phyloP scores from a whole-genome alignment of 2,113 vertebrate species.

The Synchiropus splendidus region DNA sequence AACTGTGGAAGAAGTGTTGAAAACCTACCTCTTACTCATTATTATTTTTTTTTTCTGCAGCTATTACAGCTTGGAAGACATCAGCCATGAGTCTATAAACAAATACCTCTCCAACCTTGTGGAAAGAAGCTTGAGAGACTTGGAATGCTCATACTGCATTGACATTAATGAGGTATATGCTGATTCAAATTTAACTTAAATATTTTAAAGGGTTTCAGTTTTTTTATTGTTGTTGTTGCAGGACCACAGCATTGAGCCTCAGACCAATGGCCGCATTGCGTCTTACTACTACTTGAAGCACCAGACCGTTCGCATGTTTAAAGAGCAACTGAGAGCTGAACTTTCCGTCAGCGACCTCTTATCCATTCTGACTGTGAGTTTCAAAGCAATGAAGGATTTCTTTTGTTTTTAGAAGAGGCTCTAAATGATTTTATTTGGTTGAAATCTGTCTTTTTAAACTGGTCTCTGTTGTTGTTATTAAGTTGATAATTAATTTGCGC shows the following conservation, averaged over 20 bases:
- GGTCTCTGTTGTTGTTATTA: too few relatives aligned
- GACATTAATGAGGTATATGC: constrained; percentile 82
- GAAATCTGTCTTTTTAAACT: too few relatives aligned
- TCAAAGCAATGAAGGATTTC: too few relatives aligned
- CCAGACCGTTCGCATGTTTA: constrained; percentile 85
- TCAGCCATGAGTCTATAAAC: constrained; percentile 85
- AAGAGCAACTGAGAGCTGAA: constrained; percentile 81
- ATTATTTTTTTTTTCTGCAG: constrained; percentile 51
- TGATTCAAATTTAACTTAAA: neutral
- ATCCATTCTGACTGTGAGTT: constrained; percentile 82
- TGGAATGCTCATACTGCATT: constrained; percentile 90
- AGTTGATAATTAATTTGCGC: too few relatives aligned
- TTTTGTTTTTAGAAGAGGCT: neutral
- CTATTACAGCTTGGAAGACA: constrained; percentile 88
- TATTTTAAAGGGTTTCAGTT: neutral
- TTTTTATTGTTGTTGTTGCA: constrained; percentile 63
- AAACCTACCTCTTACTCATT: too few relatives aligned
- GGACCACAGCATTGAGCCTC: constrained; percentile 76
- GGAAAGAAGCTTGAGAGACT: constrained; percentile 79
- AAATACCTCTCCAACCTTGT: constrained; percentile 87
- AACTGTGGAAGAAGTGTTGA: too few relatives aligned
- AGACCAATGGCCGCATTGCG: constrained; percentile 80
- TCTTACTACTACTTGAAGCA: constrained; percentile 97
- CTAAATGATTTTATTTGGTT: too few relatives aligned
- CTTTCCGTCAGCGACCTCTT: constrained; percentile 77